A percentile compares a stretch with the other conserved stretches of the same genome.
These are phyloP conservation scores for Asobara japonica DNA, from an alignment of 1,140 invertebrate genomes.

Conservation along the genomic window DNA sequence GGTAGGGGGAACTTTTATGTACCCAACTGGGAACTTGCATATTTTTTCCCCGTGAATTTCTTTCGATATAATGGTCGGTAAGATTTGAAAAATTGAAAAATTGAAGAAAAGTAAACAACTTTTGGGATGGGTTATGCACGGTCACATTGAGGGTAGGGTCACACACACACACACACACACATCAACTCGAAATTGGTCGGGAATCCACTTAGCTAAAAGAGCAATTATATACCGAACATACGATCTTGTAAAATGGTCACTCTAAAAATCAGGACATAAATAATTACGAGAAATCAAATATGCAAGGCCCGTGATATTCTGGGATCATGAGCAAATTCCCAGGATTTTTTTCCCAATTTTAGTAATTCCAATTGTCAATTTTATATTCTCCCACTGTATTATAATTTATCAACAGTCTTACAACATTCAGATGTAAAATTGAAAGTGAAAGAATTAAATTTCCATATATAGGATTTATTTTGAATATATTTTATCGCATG, in stretches of 20 bases:
- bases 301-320: too few species aligned
- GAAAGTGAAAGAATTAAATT: neutral
- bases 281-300: too few species aligned
- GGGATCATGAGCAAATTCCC: neutral
- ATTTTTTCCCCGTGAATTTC: neutral
- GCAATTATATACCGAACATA: too few species aligned
- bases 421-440: neutral
- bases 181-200: too few species aligned
- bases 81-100: too few species aligned
- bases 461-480: neutral
- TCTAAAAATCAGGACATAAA: too few species aligned
- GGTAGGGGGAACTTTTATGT: constrained; percentile 45
- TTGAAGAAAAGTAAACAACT: too few species aligned
- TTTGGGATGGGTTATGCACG: too few species aligned
- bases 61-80: neutral
- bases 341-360: neutral
- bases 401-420: neutral
- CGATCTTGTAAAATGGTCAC: too few species aligned
- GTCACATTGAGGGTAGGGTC: too few species aligned
- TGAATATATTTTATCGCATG: constrained; percentile 44
- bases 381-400: neutral
- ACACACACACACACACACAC: too few species aligned
- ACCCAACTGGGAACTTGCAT: neutral
- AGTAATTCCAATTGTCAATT: neutral
- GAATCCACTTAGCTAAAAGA: too few species aligned